A percentile compares a stretch with the other conserved stretches of the same genome.
Conservation (phyloP, 2,113 vertebrate species). For the Colaptes auratus region DNA sequence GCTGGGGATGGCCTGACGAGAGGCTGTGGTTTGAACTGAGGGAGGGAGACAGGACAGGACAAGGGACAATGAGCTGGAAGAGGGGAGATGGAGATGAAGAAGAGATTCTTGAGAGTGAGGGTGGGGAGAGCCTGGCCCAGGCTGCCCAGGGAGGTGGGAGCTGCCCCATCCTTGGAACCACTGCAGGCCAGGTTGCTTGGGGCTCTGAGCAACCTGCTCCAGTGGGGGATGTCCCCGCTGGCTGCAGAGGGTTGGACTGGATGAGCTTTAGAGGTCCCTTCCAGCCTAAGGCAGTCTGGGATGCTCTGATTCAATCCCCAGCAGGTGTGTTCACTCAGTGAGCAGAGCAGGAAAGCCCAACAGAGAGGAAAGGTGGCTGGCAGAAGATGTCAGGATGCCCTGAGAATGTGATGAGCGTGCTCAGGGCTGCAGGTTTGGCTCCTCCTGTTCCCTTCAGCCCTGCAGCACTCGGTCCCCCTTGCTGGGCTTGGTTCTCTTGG, state of each 20-base stretch:
- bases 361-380: neutral
- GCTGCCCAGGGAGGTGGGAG: too few relatives aligned
- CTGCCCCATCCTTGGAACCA: too few relatives aligned
- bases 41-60: too few relatives aligned
- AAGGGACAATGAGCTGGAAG: too few relatives aligned
- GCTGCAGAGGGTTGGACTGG: neutral
- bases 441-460: neutral
- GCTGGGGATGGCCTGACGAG: too few relatives aligned
- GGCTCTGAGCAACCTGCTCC: too few relatives aligned
- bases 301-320: neutral
- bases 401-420: accelerated
- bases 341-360: neutral
- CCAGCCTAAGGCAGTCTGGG: neutral
- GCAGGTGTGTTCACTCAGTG: accelerated
- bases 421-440: neutral
- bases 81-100: too few relatives aligned
- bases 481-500: neutral
- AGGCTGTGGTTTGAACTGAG: too few relatives aligned
- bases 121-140: too few relatives aligned
- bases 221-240: neutral
- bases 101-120: too few relatives aligned
- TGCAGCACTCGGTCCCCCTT: accelerated
- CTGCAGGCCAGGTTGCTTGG: too few relatives aligned
- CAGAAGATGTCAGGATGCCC: neutral
- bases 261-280: neutral